Evolutionary conservation across 2,113 vertebrate species (phyloP), one percentile per base, ranked within the genome.

Genomic region (Pangasianodon hypophthalmus): DNA sequence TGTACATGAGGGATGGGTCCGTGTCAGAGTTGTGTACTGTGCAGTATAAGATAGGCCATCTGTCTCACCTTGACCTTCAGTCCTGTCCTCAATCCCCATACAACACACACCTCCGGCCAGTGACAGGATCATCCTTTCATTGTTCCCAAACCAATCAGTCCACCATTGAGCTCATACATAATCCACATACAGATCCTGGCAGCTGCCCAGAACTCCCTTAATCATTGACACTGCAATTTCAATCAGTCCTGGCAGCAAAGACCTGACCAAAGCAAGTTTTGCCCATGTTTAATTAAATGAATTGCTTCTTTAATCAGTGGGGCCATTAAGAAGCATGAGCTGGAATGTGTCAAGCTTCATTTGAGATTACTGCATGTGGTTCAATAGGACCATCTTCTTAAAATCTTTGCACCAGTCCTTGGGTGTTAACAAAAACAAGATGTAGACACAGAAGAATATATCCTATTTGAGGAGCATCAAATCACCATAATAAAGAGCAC

Each of bases 61-160:
- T 83, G 86, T 93, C 89, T 92, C 91, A 94, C 95, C 94, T 94
- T 96, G 95, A 95, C 94, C 93, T 71, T 77, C 84, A 60, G 85
- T 87, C 50, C 46, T 83, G 83, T 87, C 84, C 90, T 75, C 84
- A 73, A 58, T 67, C 44, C 64, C 52, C 32, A 79, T 91, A 80
- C 41, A 48, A 87, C 62, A 75, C 88, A 83, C 71, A 52, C 62
- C 32, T 91, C 56, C 56, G 88, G 91, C 91, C 85, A 90, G 80
- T 89, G 90, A 93, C 87, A 93, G 77, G 93, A 93, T 89, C 93
- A 94, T 94, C 94, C 95, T 95, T 89, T 93, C 89, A 95, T 96
- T 96, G 96, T 96, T 94, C 91, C 92, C 85, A 19, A 58, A 80
- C 77, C 86, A 62, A 64, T 84, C 69, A 29, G 24, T 81, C 56